Evolutionary conservation across 2,797 vertebrate genomes (phyloP), one percentile per base, ranked within the genome.

Genomic region (Clarias laeviceps): DNA sequence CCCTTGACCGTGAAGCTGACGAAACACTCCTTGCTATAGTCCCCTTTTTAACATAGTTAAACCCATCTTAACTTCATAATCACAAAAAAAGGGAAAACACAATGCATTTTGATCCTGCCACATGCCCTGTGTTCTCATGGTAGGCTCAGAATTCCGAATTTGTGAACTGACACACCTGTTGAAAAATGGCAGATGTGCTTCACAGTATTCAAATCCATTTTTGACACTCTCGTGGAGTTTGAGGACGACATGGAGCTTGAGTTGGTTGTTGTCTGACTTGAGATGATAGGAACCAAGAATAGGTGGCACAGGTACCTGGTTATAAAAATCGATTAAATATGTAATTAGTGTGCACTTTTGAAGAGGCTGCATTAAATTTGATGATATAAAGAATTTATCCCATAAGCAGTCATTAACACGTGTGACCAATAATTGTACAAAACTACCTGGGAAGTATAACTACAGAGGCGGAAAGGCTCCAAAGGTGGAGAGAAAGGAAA

Each of bases 191-290:
- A 99, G 92, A 66, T 92, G 96, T 89, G 96, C 97, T 91, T 98
- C 97, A 93, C 97, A 99, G 92, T 96, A 97, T 82, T 99, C 97
- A 94, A 99, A 99, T 88, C 91, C 95, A 92, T 98, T 99, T 93
- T 94, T 98, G 84, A 99, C 95, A 90, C 97, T 99, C 93, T 99
- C 97, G 4, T 99, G 98, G 90, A 99, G 96, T 91, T 99, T 98
- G 87, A 98, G 95, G 88, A 94, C 94, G 56, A 97, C 92, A 0
- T 93, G 92, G 89, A 99, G 92, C 87, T 93, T 95, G 64, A 98
- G 91, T n/a, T 96, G 95, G 84, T 91, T 91, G 83, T 93, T 94
- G 83, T 95, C 93, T 89, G 96, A 96, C 90, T 93, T 93, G 59
- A 99, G 89, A 29, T 97, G 96, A 80, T 98, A 99, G 73, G 92